Evolutionary conservation across 2,113 vertebrate species (phyloP), one percentile per base, ranked within the genome.

Genomic region (Theropithecus gelada): DNA sequence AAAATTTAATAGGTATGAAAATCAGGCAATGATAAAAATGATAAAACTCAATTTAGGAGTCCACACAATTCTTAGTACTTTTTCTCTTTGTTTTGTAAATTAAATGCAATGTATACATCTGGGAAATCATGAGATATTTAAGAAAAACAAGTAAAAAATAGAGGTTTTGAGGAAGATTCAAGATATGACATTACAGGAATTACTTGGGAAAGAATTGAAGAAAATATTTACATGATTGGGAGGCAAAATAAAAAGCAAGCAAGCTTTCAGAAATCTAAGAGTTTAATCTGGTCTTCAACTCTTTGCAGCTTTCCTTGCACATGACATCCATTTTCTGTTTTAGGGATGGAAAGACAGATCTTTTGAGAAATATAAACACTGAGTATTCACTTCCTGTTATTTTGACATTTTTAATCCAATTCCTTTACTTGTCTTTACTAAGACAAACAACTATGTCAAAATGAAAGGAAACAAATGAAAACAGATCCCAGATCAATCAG

Each of bases 341-440:
- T 52, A 85, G 72, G 17, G 35, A 43, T 25, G 40, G 57, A 66
- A 97, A 80, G 48, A 30, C 79, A 93, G 27, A 68, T 90, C 43
- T 81, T 92, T 88, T 68, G 59, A 93, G 78, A 97, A 95, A 93
- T 75, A 84, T 89, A 93, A 97, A 96, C 48, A 83, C 45, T 92
- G 40, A 8, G 6, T 90, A 22, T 93, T 96, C 55, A 82, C 8
- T 95, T 95, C 91, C 84, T 97, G 57, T 75, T 89, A 87, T 73
- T 97, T 94, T 97, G 81, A 82, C 61, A 94, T 95, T 96, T 96
- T 96, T 3, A 95, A 91, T 93, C 52, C 59, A 90, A 45, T 79
- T 68, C 6, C 59, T 85, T 78, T 80, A 50, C 30, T 94, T 86
- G 50, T 57, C 38, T 92, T 96, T 88, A 57, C 40, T 94, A 88